A percentile compares a stretch with the other conserved stretches of the same genome.
These are phyloP conservation scores for Brachyhypopomus gauderio DNA, from an alignment of 2,113 vertebrate species.

Conservation along the genomic window DNA sequence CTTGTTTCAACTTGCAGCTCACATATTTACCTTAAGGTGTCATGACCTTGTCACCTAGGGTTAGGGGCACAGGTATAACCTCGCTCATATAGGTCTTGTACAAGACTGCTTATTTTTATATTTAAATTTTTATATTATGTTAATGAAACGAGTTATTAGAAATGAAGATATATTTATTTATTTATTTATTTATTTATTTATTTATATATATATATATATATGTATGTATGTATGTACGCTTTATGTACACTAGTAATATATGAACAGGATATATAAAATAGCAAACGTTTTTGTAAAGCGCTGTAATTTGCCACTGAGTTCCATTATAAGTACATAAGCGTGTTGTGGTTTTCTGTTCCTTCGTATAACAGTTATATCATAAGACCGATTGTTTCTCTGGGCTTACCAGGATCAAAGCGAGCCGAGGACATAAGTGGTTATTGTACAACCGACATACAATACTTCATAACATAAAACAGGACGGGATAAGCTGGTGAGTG, in stretches of 20 bases:
- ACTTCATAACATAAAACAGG: conserved; percentile 58
- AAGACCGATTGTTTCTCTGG: conserved; percentile 63
- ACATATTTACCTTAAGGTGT: conserved; percentile 64
- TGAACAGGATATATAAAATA: background rate
- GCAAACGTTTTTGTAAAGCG: conserved; percentile 35
- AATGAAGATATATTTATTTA: no score
- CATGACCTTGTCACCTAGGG: conserved; percentile 43
- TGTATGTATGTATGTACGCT: no score
- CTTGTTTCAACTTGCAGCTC: conserved; percentile 66
- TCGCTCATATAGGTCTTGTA: no score
- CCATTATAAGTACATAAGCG: conserved; percentile 30
- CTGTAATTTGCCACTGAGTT: conserved; percentile 28
- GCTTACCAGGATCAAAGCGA: conserved; percentile 62
- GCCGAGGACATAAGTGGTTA: conserved; percentile 58
- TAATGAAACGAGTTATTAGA: no score
- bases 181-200: no score
- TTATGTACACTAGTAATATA: no score
- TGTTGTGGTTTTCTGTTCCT: conserved; percentile 43
- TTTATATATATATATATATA: no score
- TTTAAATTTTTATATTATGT: no score
- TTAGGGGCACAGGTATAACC: background rate
- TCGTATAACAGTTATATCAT: conserved; percentile 30
- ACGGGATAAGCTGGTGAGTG: conserved; percentile 58
- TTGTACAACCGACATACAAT: conserved; percentile 64
- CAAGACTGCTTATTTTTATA: no score